These are phyloP conservation scores for Dryobota labecula DNA, from an alignment of 2,888 invertebrate species.

Conservation along the genomic window DNA sequence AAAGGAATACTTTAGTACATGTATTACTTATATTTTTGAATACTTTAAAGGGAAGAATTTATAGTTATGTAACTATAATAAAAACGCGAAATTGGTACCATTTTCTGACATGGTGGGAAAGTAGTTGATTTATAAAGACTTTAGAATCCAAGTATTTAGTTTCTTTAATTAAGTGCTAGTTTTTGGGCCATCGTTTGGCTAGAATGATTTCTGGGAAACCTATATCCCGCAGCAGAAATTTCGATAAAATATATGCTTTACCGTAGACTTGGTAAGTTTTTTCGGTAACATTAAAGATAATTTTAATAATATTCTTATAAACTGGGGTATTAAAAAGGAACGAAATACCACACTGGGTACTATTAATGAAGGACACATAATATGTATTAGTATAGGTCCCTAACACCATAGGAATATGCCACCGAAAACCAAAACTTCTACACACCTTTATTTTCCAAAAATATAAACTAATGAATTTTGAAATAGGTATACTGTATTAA, in stretches of 20 bases:
- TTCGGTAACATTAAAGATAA: too few species aligned
- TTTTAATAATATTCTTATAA: too few species aligned
- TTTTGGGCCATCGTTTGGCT: too few species aligned
- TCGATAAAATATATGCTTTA: too few species aligned
- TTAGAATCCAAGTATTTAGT: neutral
- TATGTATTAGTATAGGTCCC: constrained; percentile 40
- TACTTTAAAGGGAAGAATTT: constrained; percentile 10
- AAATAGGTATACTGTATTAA: neutral
- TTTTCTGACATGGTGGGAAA: neutral
- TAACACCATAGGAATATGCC: constrained; percentile 48
- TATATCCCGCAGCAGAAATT: too few species aligned
- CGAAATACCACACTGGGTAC: neutral
- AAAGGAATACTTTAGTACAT: constrained; percentile 31
- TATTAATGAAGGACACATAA: neutral
- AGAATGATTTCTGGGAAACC: too few species aligned
- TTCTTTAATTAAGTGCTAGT: too few species aligned
- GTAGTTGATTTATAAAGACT: neutral
- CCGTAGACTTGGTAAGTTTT: too few species aligned
- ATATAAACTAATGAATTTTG: neutral
- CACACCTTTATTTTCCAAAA: constrained; percentile 19
- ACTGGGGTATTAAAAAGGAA: neutral
- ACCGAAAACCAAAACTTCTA: neutral
- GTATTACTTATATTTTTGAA: constrained; percentile 20
- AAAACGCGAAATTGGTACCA: constrained; percentile 36
- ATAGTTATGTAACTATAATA: neutral